Base-by-base conservation (phyloP, 2,888 invertebrate genomes). In the Scaptomyza caliginosa region DNA sequence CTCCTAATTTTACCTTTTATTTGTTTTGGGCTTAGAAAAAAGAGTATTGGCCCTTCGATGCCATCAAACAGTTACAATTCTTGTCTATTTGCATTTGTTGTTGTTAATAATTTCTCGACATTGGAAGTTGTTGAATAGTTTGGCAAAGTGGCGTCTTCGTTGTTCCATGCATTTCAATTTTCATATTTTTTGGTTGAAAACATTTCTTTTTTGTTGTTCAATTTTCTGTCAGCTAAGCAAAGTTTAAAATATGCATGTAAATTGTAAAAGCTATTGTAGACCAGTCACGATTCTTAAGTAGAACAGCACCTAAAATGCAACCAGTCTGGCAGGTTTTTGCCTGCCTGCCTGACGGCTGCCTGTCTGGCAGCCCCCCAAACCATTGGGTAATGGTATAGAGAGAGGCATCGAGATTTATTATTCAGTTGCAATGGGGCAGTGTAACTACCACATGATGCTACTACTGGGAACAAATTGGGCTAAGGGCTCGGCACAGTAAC, bases 231-330 rank as follows among this genome's bases (percentile, higher is more conserved):
- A 63, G 60, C 57, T 56, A 55, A 59, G 67, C 62, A 73, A 69
- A 67, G 65, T 78, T 74, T 72, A 62, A 80, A 74, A 69, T 77
- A 80, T 83, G 62, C 64, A 70, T 72, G 77, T 72, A 67, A 77
- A 69, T 59, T 66, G 77, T 52, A 73, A 82, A 70, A 65, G 79
- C 59, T 32, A 59, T 67, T 69, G 75, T 62, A 57, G 67, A 64
- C 65, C 56, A 81, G 80, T 80, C 84, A 80, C 70, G 70, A 68
- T 67, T 73, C 67, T 70, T 73, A 80, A 83, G 70, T 67, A 70
- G 66, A 73, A 26, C 64, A 56, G 59, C 73, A 81, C 77, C 58
- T 70, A 65, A 77, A 67, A 72, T 77, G 59, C 69, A 68, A 67
- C 28, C 65, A 56, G 62, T 52, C 63, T 64, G 50, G 21, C 52